Evolutionary conservation across 2,888 invertebrate genomes (phyloP), one percentile per base, ranked within the genome.

Genomic region (Drosophila affinis): DNA sequence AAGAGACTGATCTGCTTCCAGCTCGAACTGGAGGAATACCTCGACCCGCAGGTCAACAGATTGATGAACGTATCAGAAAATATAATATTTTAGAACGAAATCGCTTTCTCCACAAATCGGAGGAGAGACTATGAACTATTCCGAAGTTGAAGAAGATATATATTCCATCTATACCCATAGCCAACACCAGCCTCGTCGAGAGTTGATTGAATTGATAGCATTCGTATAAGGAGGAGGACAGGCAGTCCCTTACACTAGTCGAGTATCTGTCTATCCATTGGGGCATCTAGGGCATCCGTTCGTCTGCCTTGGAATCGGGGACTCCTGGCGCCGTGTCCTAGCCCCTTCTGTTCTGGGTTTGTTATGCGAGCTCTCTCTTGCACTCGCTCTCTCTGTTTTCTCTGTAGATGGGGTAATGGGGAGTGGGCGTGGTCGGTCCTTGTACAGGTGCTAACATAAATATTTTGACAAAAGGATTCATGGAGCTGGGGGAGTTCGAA

Each of bases 381-480:
- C 7, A 2, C 45, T 27, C 10, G 34, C 44, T 56, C 21, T 21
- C 64, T 32, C 12, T 55, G 9, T 17, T n/a, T n/a, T 29, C 29
- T 29, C 29, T 18, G 34, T 47, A 21, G 29, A 29, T 29, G 34
- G 10, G 34, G 10, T 12, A 12, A 34, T 32, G n/a, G 18, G 21
- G 46, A 9, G 27, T 24, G 24, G 24, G 39, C 10, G 51, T n/a
- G 3, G 14, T n/a, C 49, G 12, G 12, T 10, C 62, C n/a, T 48
- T 9, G 68, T 62, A 63, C 82, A 85, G 84, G 82, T 84, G 84
- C 78, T 75, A 87, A 84, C 77, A 85, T 78, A 78, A 84, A 84
- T 82, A 85, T 87, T 87, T 77, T 80, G 72, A 78, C 77, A 82
- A 76, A 85, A 69, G 73, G 72, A 72, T 74, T 62, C 71, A 67